phyloP scores from a whole-genome alignment of 2,888 invertebrate genomes.

The Gandaritis pyraliata region DNA sequence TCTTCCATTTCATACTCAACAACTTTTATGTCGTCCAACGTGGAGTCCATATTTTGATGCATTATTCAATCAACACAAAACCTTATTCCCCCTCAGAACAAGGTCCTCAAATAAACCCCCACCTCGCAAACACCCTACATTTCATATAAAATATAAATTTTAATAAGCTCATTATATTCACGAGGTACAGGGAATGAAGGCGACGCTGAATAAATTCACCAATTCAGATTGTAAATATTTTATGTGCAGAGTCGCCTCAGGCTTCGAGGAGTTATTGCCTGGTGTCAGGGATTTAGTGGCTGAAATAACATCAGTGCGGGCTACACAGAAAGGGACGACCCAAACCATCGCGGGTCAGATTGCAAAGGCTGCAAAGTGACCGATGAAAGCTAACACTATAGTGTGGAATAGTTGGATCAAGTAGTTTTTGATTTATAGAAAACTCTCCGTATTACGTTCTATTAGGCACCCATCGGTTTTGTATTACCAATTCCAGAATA shows the following conservation, averaged over 20 bases:
- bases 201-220: slow-evolving; percentile 34
- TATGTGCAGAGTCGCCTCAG: slow-evolving; percentile 25
- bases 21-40: too few relatives aligned
- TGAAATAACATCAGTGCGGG: slow-evolving; percentile 33
- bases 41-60: too few relatives aligned
- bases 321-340: slow-evolving; percentile 38
- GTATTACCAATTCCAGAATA: too few relatives aligned
- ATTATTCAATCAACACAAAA: background rate
- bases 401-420: slow-evolving; percentile 10
- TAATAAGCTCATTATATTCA: slow-evolving; percentile 29
- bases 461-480: too few relatives aligned
- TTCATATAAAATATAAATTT: slow-evolving; percentile 23
- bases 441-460: too few relatives aligned
- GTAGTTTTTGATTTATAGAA: slow-evolving; percentile 28
- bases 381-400: slow-evolving; percentile 26
- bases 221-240: slow-evolving; percentile 41
- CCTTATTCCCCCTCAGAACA: background rate
- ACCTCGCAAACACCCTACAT: slow-evolving; percentile 10
- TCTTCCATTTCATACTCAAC: too few relatives aligned
- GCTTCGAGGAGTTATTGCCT: slow-evolving; percentile 25
- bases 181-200: slow-evolving; percentile 20
- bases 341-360: slow-evolving; percentile 30
- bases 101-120: slow-evolving; percentile 4
- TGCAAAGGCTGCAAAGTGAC: slow-evolving; percentile 30
- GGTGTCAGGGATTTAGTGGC: slow-evolving; percentile 34